Evolutionary conservation across 2,113 vertebrate species (phyloP).

Genomic region (Ibidorhyncha struthersii): DNA sequence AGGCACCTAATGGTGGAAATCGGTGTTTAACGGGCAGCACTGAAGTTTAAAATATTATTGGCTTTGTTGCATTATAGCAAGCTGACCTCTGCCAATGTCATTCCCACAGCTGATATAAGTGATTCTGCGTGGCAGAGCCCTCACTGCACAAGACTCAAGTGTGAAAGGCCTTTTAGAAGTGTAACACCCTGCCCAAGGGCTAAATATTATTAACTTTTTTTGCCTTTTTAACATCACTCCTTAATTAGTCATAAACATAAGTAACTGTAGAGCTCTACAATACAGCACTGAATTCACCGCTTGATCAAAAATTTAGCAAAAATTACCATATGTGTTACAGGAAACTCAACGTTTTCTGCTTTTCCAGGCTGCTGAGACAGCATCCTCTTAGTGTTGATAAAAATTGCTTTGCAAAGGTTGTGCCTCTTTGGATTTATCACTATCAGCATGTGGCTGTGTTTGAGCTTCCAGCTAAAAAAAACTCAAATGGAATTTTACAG

Average conservation of each 20-base stretch:
- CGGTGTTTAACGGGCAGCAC: background rate
- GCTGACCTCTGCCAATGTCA: background rate
- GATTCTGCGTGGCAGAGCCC: background rate
- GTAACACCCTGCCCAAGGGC: background rate
- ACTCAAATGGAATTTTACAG: constrained; percentile 71
- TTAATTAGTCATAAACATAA: constrained; percentile 27
- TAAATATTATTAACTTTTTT: background rate
- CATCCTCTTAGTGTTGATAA: constrained; percentile 61
- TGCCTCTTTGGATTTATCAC: constrained; percentile 71
- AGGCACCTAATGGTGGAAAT: background rate
- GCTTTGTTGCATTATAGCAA: background rate
- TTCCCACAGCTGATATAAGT: background rate
- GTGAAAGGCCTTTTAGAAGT: background rate
- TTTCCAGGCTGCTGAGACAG: constrained; percentile 58
- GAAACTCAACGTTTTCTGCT: constrained; percentile 40
- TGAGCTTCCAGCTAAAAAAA: constrained; percentile 61
- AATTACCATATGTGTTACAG: constrained; percentile 39
- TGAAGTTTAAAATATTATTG: background rate
- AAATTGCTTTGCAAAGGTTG: constrained; percentile 71
- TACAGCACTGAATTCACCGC: background rate
- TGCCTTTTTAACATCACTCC: background rate
- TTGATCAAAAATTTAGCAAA: background rate
- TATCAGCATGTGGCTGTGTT: constrained; percentile 61
- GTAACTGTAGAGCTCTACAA: background rate
- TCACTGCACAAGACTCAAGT: background rate